Percentiles rank a stretch among this genome's conserved stretches.
phyloP scores from a whole-genome alignment of 2,888 invertebrate genomes.

The Dinocampus coccinellae region DNA sequence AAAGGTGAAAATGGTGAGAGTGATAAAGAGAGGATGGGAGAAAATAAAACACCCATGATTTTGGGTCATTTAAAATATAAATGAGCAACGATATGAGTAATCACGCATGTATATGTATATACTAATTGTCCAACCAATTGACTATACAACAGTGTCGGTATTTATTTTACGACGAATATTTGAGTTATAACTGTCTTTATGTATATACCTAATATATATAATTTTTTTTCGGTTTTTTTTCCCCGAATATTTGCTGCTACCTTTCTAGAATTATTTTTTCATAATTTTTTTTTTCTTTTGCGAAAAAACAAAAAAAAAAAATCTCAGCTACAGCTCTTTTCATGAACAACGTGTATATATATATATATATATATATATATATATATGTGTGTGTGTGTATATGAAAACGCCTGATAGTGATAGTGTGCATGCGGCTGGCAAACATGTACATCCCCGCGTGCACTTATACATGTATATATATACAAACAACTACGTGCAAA shows the following conservation, averaged over 20 bases:
- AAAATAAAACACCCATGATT: neutral
- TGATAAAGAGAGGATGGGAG: neutral
- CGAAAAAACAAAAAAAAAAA: too few relatives aligned
- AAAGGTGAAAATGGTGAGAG: neutral
- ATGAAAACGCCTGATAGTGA: constrained; percentile 25
- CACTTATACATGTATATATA: neutral
- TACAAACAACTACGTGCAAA: constrained; percentile 15
- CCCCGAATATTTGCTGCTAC: neutral
- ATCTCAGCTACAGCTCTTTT: constrained; percentile 21
- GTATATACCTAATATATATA: neutral
- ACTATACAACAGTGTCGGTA: neutral
- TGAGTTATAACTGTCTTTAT: neutral
- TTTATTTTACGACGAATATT: constrained; percentile 1
- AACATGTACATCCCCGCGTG: neutral
- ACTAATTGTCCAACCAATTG: neutral
- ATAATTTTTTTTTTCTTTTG: constrained; percentile 12
- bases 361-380: neutral
- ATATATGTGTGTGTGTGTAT: neutral
- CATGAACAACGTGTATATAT: constrained; percentile 8
- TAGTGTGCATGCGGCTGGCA: constrained; percentile 11
- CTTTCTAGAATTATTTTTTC: constrained; percentile 3
- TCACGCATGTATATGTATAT: neutral
- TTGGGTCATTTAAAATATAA: neutral
- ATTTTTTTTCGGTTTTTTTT: neutral
- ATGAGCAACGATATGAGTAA: neutral